Conservation (phyloP, 2,113 vertebrate genomes). For the Ciconia stormi region DNA sequence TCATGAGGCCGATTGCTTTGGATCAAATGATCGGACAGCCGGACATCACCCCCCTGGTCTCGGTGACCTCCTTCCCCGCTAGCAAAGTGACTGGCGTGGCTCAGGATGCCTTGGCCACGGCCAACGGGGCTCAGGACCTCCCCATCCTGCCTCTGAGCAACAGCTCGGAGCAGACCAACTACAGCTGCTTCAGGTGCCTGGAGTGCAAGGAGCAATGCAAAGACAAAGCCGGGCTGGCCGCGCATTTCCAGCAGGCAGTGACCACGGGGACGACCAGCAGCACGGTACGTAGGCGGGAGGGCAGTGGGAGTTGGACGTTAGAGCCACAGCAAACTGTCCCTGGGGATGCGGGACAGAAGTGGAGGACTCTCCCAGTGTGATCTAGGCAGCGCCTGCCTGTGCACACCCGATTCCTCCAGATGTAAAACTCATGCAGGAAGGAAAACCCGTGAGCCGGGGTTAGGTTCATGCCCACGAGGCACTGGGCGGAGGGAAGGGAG, state of each 20-base stretch:
- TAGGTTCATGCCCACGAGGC: accelerated
- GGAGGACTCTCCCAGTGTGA: accelerated
- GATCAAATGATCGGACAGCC: constrained; percentile 95
- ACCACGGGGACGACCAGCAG: not conserved
- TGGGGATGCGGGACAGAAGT: accelerated
- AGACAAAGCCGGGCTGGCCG: constrained; percentile 83
- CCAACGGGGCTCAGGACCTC: constrained; percentile 11
- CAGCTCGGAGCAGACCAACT: constrained; percentile 68
- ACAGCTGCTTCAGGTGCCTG: constrained; percentile 82
- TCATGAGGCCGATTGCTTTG: constrained; percentile 90
- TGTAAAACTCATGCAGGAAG: not conserved
- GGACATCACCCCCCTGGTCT: constrained; percentile 76
- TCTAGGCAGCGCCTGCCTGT: not conserved
- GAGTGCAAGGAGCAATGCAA: constrained; percentile 90
- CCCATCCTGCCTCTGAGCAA: constrained; percentile 81
- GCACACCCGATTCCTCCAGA: accelerated
- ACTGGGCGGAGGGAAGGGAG: not conserved
- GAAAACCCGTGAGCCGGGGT: not conserved
- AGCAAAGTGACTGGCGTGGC: constrained; percentile 38
- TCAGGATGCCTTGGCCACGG: constrained; percentile 45
- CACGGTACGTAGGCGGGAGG: constrained; percentile 45
- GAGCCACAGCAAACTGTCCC: not conserved
- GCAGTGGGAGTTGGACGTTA: accelerated
- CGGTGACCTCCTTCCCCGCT: constrained; percentile 58
- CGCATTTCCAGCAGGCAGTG: constrained; percentile 87